Evolutionary conservation across 1,140 invertebrate genomes (phyloP).

Genomic region (Drosophila ohnishii): DNA sequence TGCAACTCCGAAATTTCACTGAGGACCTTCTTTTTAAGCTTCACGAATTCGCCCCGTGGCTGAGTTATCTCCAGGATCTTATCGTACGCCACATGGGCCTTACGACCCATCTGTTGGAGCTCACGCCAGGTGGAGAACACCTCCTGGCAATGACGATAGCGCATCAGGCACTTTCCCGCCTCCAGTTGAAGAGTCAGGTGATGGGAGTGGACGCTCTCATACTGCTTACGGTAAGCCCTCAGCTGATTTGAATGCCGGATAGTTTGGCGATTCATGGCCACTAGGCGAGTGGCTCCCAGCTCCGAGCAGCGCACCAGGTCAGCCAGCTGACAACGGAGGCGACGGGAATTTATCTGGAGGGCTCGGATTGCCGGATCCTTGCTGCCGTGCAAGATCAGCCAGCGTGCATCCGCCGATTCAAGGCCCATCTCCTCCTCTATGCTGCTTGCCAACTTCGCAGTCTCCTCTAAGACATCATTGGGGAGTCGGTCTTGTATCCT

Average conservation of each 20-base stretch:
- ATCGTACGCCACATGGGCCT: background rate
- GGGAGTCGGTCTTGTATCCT: background rate
- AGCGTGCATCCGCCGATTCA: background rate
- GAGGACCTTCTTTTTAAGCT: background rate
- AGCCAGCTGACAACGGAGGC: constrained; percentile 1
- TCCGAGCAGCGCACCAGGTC: constrained; percentile 7
- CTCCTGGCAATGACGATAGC: background rate
- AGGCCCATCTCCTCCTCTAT: constrained; percentile 10
- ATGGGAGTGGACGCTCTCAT: background rate
- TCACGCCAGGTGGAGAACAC: background rate
- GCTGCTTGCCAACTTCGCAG: background rate
- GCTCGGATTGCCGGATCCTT: background rate
- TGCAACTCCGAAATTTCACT: background rate
- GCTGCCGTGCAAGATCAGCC: constrained; percentile 10
- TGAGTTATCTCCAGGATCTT: background rate
- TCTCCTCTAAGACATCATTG: background rate
- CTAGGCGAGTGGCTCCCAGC: background rate
- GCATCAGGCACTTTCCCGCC: constrained; percentile 12
- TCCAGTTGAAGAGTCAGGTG: background rate
- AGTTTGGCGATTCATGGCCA: background rate
- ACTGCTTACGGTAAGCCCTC: constrained; percentile 1
- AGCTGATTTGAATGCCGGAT: background rate
- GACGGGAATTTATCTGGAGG: constrained; percentile 6
- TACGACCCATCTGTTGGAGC: background rate
- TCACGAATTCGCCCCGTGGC: background rate